Evolutionary conservation across 2,888 invertebrate species (phyloP), one percentile per base, ranked within the genome.

Genomic region (Ametastegia equiseti): DNA sequence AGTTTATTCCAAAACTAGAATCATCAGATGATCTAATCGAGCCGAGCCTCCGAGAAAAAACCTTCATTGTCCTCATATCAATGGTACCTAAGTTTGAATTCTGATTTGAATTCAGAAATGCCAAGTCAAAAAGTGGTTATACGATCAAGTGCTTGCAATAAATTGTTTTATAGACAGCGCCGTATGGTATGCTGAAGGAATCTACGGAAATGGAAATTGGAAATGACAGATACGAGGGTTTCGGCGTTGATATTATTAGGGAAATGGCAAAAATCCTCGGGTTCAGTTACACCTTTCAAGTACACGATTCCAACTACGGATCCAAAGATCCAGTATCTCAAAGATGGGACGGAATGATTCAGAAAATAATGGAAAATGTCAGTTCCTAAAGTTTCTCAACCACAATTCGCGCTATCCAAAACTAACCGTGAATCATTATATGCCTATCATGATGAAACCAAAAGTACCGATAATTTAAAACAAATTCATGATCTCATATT

Each of bases 101-200:
- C 11, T 47, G 13, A 47, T 45, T 45, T 45, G 1, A n/a, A 50
- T 6, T 19, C n/a, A 15, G 19, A 19, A 50, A 19, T 47, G 6
- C 0, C 13, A 2, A 13, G 50, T 19, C 1, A 57, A 13, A 4
- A 11, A 60, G 30, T 60, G 11, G n/a, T n/a, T n/a, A n/a, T n/a
- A 11, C n/a, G 39, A 6, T 42, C 11, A 6, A 36, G 15, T 67
- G 42, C 85, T 89, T 11, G n/a, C n/a, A n/a, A n/a, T n/a, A n/a
- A n/a, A n/a, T n/a, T n/a, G n/a, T n/a, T n/a, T n/a, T n/a, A n/a
- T 92, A 99, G 98, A 98, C 98, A 92, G 95, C 97, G 77, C 99
- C 99, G 1, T 99, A 99, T 92, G 97, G 98, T 88, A 99, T 99
- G 98, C 93, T 97, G 84, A 98, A 97, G 92, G 96, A 97, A 89